Evolutionary conservation across 2,113 vertebrate genomes (phyloP).

Genomic region (Meles meles): DNA sequence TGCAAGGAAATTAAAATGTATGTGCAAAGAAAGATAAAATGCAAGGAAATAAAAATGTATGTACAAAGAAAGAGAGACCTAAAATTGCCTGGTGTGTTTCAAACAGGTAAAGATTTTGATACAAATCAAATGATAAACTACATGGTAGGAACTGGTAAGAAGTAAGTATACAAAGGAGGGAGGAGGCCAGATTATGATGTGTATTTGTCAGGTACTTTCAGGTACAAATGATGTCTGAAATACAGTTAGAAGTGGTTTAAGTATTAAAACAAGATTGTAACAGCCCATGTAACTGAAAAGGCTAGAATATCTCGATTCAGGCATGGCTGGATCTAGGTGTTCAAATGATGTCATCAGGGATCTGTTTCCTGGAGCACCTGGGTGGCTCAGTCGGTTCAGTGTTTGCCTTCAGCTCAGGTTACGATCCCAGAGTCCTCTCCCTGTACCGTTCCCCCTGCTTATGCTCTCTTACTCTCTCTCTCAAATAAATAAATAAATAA

Average conservation of each 20-base stretch:
- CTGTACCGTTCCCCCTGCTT: background rate
- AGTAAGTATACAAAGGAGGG: background rate
- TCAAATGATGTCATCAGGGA: background rate
- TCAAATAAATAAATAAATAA: background rate
- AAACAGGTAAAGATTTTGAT: background rate
- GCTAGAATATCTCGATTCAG: background rate
- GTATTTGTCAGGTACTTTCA: background rate
- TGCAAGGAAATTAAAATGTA: background rate
- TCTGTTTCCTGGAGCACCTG: background rate
- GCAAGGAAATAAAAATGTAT: background rate
- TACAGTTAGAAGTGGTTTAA: background rate
- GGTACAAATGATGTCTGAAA: background rate
- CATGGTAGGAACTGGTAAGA: background rate
- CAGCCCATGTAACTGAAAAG: background rate
- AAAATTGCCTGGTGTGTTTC: background rate
- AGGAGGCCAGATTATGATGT: background rate
- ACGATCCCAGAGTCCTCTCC: background rate
- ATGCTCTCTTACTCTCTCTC: background rate
- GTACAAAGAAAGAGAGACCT: background rate
- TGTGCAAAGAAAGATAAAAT: background rate
- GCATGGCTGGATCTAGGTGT: background rate
- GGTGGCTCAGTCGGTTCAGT: background rate
- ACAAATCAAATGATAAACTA: background rate
- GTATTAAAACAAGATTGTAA: background rate
- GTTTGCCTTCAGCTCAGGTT: background rate